phyloP scores from a whole-genome alignment of 53 echinoderm and acorn worm species.

The Hippasteria phrygiana region DNA sequence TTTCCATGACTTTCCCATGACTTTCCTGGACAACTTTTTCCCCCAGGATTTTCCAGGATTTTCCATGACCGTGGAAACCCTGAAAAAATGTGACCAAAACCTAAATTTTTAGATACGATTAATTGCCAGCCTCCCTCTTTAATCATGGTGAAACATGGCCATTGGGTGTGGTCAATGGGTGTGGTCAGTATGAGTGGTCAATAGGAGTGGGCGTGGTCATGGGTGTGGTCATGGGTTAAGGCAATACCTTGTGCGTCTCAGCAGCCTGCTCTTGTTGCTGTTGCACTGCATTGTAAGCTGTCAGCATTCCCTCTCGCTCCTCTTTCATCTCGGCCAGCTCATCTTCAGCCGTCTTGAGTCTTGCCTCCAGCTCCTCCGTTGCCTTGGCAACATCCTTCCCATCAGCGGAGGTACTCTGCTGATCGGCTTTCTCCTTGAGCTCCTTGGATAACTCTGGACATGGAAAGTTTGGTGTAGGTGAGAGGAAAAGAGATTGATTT shows the following conservation, averaged over 20 bases:
- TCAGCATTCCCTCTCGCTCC: conserved; percentile 79
- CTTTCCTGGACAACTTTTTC: no score
- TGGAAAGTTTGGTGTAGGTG: no score
- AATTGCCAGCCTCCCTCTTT: not conserved
- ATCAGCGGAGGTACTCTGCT: conserved; percentile 23
- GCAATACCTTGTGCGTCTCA: conserved; percentile 84
- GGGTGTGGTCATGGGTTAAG: conserved; percentile 7
- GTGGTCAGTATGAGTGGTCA: not conserved
- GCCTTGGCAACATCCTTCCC: conserved; percentile 22
- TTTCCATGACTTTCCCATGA: no score
- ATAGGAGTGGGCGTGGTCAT: not conserved
- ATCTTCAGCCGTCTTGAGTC: conserved; percentile 46
- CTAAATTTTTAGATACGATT: not conserved
- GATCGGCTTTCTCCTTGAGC: conserved; percentile 22
- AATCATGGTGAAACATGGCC: not conserved
- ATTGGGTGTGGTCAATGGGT: conserved; percentile 21
- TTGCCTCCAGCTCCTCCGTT: conserved; percentile 65
- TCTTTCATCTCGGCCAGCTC: conserved; percentile 80
- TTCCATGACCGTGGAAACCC: no score
- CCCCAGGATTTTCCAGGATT: no score
- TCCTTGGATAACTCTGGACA: conserved; percentile 75
- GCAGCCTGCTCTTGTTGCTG: conserved; percentile 81
- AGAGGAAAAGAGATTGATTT: no score
- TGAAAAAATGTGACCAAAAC: no score
- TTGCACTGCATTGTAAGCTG: conserved; percentile 92